A percentile compares a stretch with the other conserved stretches of the same genome.
Evolutionary conservation across 1,140 invertebrate genomes (phyloP).

Genomic region (Eupristina koningsbergeri): DNA sequence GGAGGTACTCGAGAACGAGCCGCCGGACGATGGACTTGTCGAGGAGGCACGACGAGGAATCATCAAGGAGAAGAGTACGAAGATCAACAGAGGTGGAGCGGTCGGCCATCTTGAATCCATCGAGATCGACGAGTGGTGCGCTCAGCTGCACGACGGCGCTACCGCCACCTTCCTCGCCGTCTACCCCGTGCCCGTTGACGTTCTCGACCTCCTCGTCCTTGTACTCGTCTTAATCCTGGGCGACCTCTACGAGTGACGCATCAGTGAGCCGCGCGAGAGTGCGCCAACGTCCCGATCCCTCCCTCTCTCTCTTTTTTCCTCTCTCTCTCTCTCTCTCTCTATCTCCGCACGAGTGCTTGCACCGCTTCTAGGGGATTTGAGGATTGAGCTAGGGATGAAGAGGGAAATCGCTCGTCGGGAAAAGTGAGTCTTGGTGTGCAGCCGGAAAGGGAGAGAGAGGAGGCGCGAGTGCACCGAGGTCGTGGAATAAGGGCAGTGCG

Average conservation of each 20-base stretch:
- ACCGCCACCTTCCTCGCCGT: too few relatives aligned
- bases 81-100: background rate
- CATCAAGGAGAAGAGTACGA: slow-evolving; percentile 15
- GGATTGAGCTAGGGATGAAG: background rate
- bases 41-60: background rate
- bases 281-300: background rate
- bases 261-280: background rate
- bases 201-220: background rate
- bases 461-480: background rate
- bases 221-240: background rate
- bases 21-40: slow-evolving; percentile 26
- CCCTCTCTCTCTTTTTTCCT: too few relatives aligned
- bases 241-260: background rate
- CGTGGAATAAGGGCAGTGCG: background rate
- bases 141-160: background rate
- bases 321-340: too few relatives aligned
- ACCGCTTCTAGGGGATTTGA: background rate
- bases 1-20: background rate
- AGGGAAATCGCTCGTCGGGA: background rate
- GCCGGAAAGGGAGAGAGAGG: background rate
- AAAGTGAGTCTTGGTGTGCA: background rate
- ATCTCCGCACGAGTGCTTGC: too few relatives aligned
- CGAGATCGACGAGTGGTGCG: slow-evolving; percentile 9
- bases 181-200: background rate
- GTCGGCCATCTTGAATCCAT: slow-evolving; percentile 36